Base-by-base conservation (phyloP, 2,888 invertebrate species). In the Apamea crenata region DNA sequence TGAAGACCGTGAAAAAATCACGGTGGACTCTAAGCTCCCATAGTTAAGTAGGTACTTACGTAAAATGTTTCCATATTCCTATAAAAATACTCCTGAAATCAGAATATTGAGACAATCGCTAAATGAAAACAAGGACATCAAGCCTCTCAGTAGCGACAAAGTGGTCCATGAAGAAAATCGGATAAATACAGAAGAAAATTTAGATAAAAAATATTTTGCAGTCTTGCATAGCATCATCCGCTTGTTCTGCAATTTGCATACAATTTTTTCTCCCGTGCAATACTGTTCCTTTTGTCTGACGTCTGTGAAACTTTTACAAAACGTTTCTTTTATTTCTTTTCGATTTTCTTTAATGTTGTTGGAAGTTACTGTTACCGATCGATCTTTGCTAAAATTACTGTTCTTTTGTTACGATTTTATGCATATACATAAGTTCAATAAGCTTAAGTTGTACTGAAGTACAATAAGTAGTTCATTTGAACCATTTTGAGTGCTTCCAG, bases 231-330 rank as follows among this genome's bases (percentile, higher is more conserved):
- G 88, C 16, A 67, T 83, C 89, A 50, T 93, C 90, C 92, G 74
- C 68, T 85, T 82, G 44, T 69, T 79, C 82, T 86, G 80, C 90
- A 91, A 94, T 95, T 95, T 93, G 91, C 95, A 95, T 95, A 94
- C 92, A 91, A 90, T 94, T 94, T 94, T 94, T 94, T 92, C 91
- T 91, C 90, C 90, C 86, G 82, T 90, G 88, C 89, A 92, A 91
- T 91, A 89, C 89, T 83, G 87, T 91, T 91, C 83, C 85, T 90
- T 90, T 92, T 90, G 82, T 87, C 87, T 79, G 89, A 81, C 86
- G 83, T 82, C 89, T 89, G 90, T 81, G 83, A 88, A 84, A 89
- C 84, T 89, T 86, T 88, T 79, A 87, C 86, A 89, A 88, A 89
- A 80, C 70, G 83, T 63, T 80, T 82, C 74, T 82, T 88, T 85